phyloP scores from a whole-genome alignment of 2,797 vertebrate species.

The Falco peregrinus region DNA sequence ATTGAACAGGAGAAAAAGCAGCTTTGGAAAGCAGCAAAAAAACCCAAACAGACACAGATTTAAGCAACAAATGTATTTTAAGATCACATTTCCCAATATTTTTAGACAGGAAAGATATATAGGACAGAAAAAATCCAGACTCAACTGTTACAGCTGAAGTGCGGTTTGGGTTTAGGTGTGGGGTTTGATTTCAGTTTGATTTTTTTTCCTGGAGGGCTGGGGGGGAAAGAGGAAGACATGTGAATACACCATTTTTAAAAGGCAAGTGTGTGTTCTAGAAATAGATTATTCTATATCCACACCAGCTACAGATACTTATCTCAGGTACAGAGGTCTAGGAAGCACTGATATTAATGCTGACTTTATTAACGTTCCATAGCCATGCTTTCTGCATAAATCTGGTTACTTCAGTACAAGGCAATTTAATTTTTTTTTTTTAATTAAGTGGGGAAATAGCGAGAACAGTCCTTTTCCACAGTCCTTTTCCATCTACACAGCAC shows the following conservation, averaged over 20 bases:
- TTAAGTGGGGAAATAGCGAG: not conserved
- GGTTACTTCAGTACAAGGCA: not conserved
- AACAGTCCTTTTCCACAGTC: not conserved
- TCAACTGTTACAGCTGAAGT: not conserved
- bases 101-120: not conserved
- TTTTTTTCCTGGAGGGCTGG: accelerated
- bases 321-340: not conserved
- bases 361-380: not conserved
- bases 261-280: not conserved
- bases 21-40: not conserved
- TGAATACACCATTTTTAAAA: not conserved
- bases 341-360: not conserved
- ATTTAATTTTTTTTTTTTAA: not conserved
- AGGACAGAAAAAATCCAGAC: not conserved
- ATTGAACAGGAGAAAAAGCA: not conserved
- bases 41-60: not conserved
- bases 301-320: not conserved
- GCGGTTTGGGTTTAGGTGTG: not conserved
- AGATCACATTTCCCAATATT: not conserved
- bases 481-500: not conserved
- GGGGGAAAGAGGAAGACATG: not conserved
- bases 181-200: not conserved
- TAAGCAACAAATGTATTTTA: not conserved
- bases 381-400: not conserved
- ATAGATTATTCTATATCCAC: not conserved